A percentile compares a stretch with the other conserved stretches of the same genome.
phyloP scores from a whole-genome alignment of 1,140 invertebrate genomes.

The Drosophila miranda region DNA sequence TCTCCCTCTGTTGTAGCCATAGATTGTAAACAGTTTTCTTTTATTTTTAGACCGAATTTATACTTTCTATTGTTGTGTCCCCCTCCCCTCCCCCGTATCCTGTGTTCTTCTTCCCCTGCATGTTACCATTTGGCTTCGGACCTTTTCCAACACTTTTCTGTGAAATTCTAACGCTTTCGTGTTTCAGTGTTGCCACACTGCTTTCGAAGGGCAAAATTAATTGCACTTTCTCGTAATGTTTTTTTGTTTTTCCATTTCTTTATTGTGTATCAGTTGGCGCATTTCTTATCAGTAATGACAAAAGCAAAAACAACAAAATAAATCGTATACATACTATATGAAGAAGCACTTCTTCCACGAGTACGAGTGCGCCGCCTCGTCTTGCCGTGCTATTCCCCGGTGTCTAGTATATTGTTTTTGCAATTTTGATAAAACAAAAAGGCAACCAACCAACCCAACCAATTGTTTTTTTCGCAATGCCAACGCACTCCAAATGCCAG shows the following conservation, averaged over 20 bases:
- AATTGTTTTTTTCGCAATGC: conserved; percentile 39
- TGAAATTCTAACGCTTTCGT: too few species aligned
- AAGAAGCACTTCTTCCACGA: conserved; percentile 51
- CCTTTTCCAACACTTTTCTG: too few species aligned
- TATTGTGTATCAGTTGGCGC: conserved; percentile 47
- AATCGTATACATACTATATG: neutral
- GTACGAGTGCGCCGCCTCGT: conserved; percentile 8
- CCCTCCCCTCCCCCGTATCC: too few species aligned
- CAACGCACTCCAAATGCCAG: conserved; percentile 58
- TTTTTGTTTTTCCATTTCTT: conserved; percentile 15
- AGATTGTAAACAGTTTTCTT: neutral
- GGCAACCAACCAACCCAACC: conserved; percentile 1
- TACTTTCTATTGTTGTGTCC: too few species aligned
- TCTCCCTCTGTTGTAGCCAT: conserved; percentile 9
- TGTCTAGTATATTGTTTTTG: conserved; percentile 45
- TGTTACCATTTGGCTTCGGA: too few species aligned
- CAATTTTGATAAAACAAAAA: conserved; percentile 65
- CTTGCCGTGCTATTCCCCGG: conserved; percentile 18
- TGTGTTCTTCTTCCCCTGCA: too few species aligned
- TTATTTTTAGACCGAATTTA: neutral
- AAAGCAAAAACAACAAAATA: conserved; percentile 7
- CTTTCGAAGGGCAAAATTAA: conserved; percentile 8
- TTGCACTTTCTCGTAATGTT: conserved; percentile 14
- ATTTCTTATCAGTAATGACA: conserved; percentile 49
- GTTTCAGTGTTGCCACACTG: conserved; percentile 17